Base-by-base conservation (phyloP, 2,888 invertebrate genomes). In the Siphlonurus alternatus region DNA sequence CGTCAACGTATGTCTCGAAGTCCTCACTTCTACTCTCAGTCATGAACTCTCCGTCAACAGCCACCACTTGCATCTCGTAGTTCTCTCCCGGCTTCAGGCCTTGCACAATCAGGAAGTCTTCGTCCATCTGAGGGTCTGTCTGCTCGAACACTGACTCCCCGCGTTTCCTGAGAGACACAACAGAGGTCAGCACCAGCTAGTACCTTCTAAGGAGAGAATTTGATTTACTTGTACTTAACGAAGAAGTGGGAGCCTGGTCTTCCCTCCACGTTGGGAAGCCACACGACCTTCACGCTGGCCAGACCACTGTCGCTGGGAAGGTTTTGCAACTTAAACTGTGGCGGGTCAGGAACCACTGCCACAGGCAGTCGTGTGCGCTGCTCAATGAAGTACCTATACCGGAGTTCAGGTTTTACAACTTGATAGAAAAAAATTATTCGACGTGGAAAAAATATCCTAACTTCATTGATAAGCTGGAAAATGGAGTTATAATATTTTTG, bases 161-260 rank as follows among this genome's bases (percentile, higher is more conserved):
- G 75, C 84, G n/a, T n/a, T n/a, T n/a, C n/a, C n/a, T n/a, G n/a
- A n/a, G n/a, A n/a, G n/a, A n/a, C n/a, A n/a, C n/a, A n/a, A n/a
- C n/a, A n/a, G n/a, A n/a, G n/a, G n/a, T n/a, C n/a, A n/a, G n/a
- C n/a, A n/a, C n/a, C n/a, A n/a, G n/a, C n/a, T n/a, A n/a, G n/a
- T n/a, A n/a, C n/a, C n/a, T n/a, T n/a, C n/a, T n/a, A n/a, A n/a
- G n/a, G n/a, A n/a, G n/a, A n/a, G n/a, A n/a, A n/a, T n/a, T n/a
- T 68, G 74, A 71, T n/a, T n/a, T 74, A 79, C 73, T 80, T 83
- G 77, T 90, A 89, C 73, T 89, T 86, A 1, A 88, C 88, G 71
- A 86, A 92, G 79, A 97, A 98, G 74, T 93, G 90, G 23, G 93
- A 92, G 19, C 98, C 98, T 0, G 94, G 85, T 71, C 88, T 84